A percentile compares a stretch with the other conserved stretches of the same genome.
These are phyloP conservation scores for Melipona bicolor DNA, from an alignment of 2,888 invertebrate species.

Conservation along the genomic window DNA sequence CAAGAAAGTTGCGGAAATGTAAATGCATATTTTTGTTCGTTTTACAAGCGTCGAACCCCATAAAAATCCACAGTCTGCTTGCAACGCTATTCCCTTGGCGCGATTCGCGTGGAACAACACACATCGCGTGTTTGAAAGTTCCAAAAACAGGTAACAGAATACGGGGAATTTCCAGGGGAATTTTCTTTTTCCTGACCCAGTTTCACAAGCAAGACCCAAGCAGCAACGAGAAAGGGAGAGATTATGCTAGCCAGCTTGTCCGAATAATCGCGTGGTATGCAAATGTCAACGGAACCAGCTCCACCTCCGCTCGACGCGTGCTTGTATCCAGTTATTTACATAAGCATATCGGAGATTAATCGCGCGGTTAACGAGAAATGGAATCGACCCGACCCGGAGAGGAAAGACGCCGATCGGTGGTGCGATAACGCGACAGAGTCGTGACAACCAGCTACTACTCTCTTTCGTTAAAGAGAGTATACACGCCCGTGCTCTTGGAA, in stretches of 20 bases:
- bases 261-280: slow-evolving; percentile 35
- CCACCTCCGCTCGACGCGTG: not conserved
- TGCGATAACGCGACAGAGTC: not conserved
- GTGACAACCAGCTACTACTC: too few species aligned
- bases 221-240: not conserved
- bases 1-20: too few species aligned
- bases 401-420: slow-evolving; percentile 1
- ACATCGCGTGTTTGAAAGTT: too few species aligned
- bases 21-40: too few species aligned
- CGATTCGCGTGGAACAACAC: not conserved
- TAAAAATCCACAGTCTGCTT: too few species aligned
- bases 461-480: too few species aligned
- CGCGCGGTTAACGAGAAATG: slow-evolving; percentile 9
- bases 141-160: not conserved
- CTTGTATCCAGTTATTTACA: slow-evolving; percentile 36
- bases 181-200: slow-evolving; percentile 43
- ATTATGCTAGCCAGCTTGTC: slow-evolving; percentile 20
- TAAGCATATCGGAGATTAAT: slow-evolving; percentile 31
- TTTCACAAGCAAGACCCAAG: not conserved
- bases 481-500: not conserved
- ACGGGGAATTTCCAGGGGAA: slow-evolving; percentile 1
- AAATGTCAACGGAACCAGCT: slow-evolving; percentile 35
- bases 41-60: too few species aligned
- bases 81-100: not conserved
- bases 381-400: not conserved